These are phyloP conservation scores for Coptotermes formosanus DNA, from an alignment of 1,140 invertebrate species.

Conservation along the genomic window DNA sequence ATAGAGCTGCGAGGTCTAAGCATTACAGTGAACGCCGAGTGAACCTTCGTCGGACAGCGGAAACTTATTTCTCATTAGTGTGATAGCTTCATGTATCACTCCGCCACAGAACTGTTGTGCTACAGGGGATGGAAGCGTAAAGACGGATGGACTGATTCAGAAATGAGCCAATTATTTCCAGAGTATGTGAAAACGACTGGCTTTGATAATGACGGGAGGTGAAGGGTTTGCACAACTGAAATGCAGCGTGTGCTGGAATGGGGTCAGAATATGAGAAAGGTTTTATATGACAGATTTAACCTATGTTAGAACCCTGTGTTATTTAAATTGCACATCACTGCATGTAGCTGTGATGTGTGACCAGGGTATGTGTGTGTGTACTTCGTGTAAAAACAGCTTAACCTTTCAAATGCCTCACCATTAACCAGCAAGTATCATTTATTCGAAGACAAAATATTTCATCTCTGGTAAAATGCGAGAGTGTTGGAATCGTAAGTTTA, in stretches of 20 bases:
- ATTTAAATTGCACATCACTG: constrained; percentile 5
- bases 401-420: neutral
- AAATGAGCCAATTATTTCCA: constrained; percentile 19
- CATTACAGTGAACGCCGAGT: neutral
- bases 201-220: constrained; percentile 1
- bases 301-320: neutral
- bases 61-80: constrained; percentile 6
- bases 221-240: neutral
- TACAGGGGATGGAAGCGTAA: neutral
- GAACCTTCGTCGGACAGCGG: neutral
- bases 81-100: constrained; percentile 2
- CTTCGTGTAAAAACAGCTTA: neutral
- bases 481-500: no score
- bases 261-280: neutral
- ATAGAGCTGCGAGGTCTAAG: neutral
- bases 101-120: constrained; percentile 7
- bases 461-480: no score
- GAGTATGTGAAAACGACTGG: neutral
- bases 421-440: no score
- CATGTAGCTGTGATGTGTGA: neutral
- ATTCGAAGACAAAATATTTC: no score
- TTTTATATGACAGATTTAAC: neutral
- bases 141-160: neutral
- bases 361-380: neutral
- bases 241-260: neutral